Evolutionary conservation across 2,888 invertebrate species (phyloP).

Genomic region (Arrhopalites spinosus): DNA sequence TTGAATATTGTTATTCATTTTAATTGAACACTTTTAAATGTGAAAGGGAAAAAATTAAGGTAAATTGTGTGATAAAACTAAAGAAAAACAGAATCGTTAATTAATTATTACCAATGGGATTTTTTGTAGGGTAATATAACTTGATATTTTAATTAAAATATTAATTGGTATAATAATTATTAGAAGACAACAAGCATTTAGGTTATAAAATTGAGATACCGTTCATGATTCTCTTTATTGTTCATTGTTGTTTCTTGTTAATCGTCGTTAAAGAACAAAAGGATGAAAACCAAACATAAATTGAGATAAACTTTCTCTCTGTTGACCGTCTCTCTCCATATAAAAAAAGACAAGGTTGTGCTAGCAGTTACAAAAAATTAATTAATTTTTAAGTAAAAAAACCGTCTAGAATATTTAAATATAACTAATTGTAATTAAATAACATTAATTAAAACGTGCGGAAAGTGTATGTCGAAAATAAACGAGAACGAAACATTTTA

Average conservation of each 20-base stretch:
- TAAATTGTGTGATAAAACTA: not conserved
- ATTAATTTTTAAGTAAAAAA: not conserved
- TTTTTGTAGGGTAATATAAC: not conserved
- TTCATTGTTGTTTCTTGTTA: not conserved
- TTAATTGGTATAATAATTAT: not conserved
- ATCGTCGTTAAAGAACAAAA: not conserved
- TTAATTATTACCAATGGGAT: not conserved
- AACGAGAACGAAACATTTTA: too few species aligned
- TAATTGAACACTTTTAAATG: not conserved
- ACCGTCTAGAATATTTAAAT: not conserved
- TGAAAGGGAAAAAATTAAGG: not conserved
- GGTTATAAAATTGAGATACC: not conserved
- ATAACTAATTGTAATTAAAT: not conserved
- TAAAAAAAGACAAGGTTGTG: slow-evolving; percentile 33
- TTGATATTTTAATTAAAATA: not conserved
- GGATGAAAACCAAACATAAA: too few species aligned
- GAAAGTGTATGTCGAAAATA: not conserved
- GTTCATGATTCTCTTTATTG: not conserved
- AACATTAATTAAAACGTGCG: not conserved
- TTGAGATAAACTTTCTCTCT: slow-evolving; percentile 12
- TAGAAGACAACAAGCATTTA: not conserved
- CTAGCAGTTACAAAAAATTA: slow-evolving; percentile 4
- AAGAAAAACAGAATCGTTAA: not conserved
- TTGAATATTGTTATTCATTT: not conserved
- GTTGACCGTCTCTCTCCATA: slow-evolving; percentile 28